phyloP scores from a whole-genome alignment of 1,140 invertebrate species.

The Nomia melanderi region DNA sequence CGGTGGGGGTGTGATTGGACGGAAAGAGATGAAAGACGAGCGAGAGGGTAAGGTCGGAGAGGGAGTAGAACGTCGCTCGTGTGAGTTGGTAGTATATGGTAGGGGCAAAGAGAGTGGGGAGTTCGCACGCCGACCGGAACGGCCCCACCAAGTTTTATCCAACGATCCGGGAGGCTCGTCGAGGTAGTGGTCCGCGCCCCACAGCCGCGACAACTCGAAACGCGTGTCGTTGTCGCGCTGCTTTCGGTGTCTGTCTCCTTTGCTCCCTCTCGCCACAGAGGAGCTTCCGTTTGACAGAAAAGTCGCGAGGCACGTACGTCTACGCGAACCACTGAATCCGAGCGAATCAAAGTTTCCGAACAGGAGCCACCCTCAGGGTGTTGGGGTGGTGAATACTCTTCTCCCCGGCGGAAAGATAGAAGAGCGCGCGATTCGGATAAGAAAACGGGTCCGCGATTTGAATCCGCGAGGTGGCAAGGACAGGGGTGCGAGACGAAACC shows the following conservation, averaged over 20 bases:
- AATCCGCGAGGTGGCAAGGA: slow-evolving; percentile 21
- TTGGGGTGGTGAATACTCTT: slow-evolving; percentile 23
- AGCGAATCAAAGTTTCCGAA: not conserved
- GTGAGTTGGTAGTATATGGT: not conserved
- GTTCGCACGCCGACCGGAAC: slow-evolving; percentile 77
- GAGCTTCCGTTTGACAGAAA: slow-evolving; percentile 11
- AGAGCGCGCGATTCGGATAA: slow-evolving; percentile 44
- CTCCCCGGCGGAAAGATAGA: slow-evolving; percentile 22
- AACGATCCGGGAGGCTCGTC: slow-evolving; percentile 80
- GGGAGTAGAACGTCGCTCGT: slow-evolving; percentile 3
- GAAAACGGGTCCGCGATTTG: not conserved
- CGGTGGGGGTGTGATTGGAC: slow-evolving; percentile 25
- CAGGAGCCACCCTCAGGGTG: not conserved
- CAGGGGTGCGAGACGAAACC: slow-evolving; percentile 25
- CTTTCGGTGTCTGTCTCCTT: slow-evolving; percentile 35
- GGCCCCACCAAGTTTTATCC: slow-evolving; percentile 76
- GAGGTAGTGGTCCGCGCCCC: slow-evolving; percentile 78
- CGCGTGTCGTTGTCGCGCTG: slow-evolving; percentile 42
- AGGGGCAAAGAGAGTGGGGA: slow-evolving; percentile 67
- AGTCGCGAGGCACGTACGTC: slow-evolving; percentile 15
- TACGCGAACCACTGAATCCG: not conserved
- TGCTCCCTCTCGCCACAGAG: not conserved
- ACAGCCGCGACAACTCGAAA: slow-evolving; percentile 70
- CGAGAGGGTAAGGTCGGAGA: slow-evolving; percentile 14
- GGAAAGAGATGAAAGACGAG: slow-evolving; percentile 31